Conservation (phyloP, 1,140 invertebrate species). For the Ceratitis capitata region DNA sequence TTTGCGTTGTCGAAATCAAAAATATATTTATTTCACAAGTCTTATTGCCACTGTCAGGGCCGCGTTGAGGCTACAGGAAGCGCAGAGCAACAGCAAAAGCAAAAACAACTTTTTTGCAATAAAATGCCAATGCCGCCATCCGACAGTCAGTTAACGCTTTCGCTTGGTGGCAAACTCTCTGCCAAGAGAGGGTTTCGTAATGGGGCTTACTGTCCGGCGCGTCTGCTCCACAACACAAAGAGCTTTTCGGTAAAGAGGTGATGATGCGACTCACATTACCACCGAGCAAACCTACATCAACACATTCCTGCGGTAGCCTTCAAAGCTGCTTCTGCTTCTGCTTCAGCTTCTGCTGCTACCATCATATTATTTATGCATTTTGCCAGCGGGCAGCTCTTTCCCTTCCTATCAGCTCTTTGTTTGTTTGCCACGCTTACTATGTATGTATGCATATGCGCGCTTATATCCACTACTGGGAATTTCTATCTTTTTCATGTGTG, state of each 20-base stretch:
- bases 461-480: not conserved
- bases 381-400: not conserved
- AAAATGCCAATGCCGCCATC: not conserved
- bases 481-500: not conserved
- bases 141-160: no score
- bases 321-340: not conserved
- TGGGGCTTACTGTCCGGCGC: no score
- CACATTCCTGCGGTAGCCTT: not conserved
- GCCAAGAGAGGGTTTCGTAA: no score
- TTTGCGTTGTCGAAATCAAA: not conserved
- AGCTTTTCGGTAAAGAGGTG: no score
- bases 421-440: not conserved
- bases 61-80: not conserved
- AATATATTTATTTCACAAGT: not conserved
- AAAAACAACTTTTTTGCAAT: not conserved
- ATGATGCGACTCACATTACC: no score
- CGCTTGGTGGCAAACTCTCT: not conserved
- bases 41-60: conserved; percentile 23
- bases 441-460: no score
- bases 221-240: no score
- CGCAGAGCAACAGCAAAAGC: not conserved
- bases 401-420: not conserved
- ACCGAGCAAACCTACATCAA: not conserved
- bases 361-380: conserved; percentile 25
- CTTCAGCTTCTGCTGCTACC: not conserved